Conservation (phyloP, 2,888 invertebrate species). For the Tribolium freemani region DNA sequence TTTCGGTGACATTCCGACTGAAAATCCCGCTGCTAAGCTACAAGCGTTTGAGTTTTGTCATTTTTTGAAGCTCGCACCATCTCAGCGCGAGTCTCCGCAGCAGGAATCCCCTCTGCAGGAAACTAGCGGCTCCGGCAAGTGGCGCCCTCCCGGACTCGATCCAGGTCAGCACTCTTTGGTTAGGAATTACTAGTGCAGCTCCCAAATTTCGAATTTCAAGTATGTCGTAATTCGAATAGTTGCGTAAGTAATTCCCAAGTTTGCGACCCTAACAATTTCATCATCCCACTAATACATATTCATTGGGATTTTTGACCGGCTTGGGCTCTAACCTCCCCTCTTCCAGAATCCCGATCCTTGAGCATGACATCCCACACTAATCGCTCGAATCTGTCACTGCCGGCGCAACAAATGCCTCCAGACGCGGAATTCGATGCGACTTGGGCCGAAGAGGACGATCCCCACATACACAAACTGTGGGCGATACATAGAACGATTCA, state of each 20-base stretch:
- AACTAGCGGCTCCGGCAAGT: neutral
- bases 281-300: slow-evolving; percentile 9
- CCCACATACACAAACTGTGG: slow-evolving; percentile 61
- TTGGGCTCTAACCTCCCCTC: slow-evolving; percentile 1
- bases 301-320: slow-evolving; percentile 10
- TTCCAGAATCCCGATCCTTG: slow-evolving; percentile 26
- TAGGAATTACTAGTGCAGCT: slow-evolving; percentile 18
- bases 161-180: slow-evolving; percentile 2
- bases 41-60: neutral
- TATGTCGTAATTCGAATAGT: slow-evolving; percentile 37
- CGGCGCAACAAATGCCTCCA: slow-evolving; percentile 20
- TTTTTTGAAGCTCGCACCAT: neutral
- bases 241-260: slow-evolving; percentile 40
- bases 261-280: slow-evolving; percentile 37
- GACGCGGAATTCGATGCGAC: slow-evolving; percentile 18
- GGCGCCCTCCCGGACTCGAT: slow-evolving; percentile 13
- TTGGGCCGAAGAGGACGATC: slow-evolving; percentile 46
- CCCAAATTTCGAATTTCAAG: neutral
- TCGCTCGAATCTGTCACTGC: slow-evolving; percentile 29
- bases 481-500: slow-evolving; percentile 60
- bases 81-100: neutral
- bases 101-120: neutral
- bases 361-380: slow-evolving; percentile 22
- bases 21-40: neutral
- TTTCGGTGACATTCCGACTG: slow-evolving; percentile 35